Conservation (phyloP, 2,888 invertebrate genomes). For the Philopedon plagiatum region DNA sequence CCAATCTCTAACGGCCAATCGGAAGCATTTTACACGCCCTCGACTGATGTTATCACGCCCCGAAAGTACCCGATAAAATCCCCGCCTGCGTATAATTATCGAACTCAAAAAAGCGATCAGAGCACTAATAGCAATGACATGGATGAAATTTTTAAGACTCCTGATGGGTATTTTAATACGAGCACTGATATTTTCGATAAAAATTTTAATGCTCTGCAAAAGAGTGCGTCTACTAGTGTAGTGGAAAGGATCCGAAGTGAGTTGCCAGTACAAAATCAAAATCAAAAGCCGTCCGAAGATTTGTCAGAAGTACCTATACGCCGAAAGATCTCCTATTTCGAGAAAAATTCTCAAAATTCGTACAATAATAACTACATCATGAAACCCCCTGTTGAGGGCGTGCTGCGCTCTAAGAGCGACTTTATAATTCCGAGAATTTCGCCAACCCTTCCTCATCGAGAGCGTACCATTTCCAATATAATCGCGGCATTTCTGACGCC, state of each 20-base stretch:
- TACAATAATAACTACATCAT: constrained; percentile 29
- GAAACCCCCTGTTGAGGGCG: constrained; percentile 53
- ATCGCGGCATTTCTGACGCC: constrained; percentile 75
- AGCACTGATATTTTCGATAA: constrained; percentile 59
- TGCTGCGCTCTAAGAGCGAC: constrained; percentile 66
- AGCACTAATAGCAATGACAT: constrained; percentile 57
- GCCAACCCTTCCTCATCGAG: constrained; percentile 51
- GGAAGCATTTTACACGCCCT: constrained; percentile 54
- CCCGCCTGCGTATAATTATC: constrained; percentile 58
- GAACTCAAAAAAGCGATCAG: constrained; percentile 58
- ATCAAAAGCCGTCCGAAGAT: constrained; percentile 44
- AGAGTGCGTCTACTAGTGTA: constrained; percentile 61
- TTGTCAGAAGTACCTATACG: constrained; percentile 9
- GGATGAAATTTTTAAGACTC: constrained; percentile 64
- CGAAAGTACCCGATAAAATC: constrained; percentile 15
- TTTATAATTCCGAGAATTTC: constrained; percentile 63
- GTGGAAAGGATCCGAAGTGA: constrained; percentile 56
- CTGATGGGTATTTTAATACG: constrained; percentile 56
- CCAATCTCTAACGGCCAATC: constrained; percentile 39
- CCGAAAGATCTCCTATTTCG: constrained; percentile 48
- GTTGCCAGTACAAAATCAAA: constrained; percentile 29
- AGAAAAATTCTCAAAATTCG: constrained; percentile 47
- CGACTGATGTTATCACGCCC: constrained; percentile 51
- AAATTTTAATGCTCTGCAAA: constrained; percentile 62
- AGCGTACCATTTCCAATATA: constrained; percentile 62